A percentile compares a stretch with the other conserved stretches of the same genome.
These are phyloP conservation scores for Tetragnatha montana DNA, from an alignment of 2,888 invertebrate genomes.

Conservation along the genomic window DNA sequence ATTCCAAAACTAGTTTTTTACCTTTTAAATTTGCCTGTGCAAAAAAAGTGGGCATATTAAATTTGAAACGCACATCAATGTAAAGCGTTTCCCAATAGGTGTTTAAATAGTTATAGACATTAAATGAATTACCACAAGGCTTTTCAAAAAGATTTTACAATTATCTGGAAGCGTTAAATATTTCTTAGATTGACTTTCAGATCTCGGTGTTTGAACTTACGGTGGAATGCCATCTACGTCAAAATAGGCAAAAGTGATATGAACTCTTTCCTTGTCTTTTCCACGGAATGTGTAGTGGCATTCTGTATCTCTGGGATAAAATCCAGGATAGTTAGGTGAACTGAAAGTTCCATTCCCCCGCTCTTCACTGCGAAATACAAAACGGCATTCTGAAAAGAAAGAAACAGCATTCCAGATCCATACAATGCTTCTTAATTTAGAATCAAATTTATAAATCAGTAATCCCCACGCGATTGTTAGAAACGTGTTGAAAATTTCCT, in stretches of 20 bases:
- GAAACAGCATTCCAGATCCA: too few species aligned
- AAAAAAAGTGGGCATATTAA: too few species aligned
- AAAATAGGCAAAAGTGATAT: conserved; percentile 87
- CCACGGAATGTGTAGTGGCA: conserved; percentile 77
- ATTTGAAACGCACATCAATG: too few species aligned
- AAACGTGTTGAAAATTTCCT: too few species aligned
- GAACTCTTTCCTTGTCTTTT: conserved; percentile 75
- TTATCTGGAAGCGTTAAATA: neutral
- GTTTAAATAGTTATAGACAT: neutral
- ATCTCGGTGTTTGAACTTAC: conserved; percentile 81
- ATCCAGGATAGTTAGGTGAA: conserved; percentile 90
- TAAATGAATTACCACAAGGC: neutral
- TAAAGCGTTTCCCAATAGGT: too few species aligned
- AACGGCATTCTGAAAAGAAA: conserved; percentile 81
- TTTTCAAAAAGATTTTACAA: neutral
- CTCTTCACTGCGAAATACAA: conserved; percentile 89
- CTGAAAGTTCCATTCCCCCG: conserved; percentile 86
- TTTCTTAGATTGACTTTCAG: neutral
- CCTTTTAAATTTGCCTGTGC: too few species aligned
- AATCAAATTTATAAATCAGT: too few species aligned
- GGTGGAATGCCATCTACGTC: conserved; percentile 95
- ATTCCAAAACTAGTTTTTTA: too few species aligned
- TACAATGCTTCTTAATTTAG: too few species aligned
- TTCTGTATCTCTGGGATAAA: conserved; percentile 75
- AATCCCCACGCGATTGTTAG: too few species aligned